These are phyloP conservation scores for Camponotus fellah DNA, from an alignment of 2,888 invertebrate genomes.

Conservation along the genomic window DNA sequence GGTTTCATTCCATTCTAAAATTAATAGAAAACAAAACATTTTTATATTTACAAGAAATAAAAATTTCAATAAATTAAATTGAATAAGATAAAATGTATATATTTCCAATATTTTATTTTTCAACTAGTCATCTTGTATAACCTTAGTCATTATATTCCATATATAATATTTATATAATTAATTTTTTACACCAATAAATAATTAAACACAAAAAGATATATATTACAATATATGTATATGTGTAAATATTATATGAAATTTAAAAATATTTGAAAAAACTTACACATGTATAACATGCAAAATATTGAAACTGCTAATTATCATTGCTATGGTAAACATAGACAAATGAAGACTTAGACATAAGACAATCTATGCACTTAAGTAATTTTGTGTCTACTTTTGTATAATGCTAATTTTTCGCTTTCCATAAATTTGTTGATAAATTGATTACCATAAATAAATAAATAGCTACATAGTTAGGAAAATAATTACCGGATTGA, in stretches of 20 bases:
- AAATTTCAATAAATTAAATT: slow-evolving; percentile 8
- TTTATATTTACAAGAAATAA: neutral
- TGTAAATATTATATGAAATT: neutral
- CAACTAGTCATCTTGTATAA: neutral
- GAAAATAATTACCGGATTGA: slow-evolving; percentile 78
- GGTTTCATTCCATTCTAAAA: slow-evolving; percentile 82
- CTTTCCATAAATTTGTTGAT: neutral
- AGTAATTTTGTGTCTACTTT: neutral
- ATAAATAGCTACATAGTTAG: neutral
- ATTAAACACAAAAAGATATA: neutral
- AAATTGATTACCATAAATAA: neutral
- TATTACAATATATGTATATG: neutral
- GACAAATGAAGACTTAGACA: slow-evolving; percentile 63
- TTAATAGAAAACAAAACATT: slow-evolving; percentile 29
- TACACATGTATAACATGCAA: slow-evolving; percentile 51
- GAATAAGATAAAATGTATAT: neutral
- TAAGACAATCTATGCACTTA: slow-evolving; percentile 53
- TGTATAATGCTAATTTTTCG: neutral
- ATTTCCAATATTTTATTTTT: neutral
- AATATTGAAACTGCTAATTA: slow-evolving; percentile 54
- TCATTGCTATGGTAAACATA: slow-evolving; percentile 74
- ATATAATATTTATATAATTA: neutral
- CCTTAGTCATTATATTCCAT: neutral
- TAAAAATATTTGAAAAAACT: slow-evolving; percentile 41
- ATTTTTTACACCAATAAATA: neutral